Evolutionary conservation across 1,140 invertebrate genomes (phyloP), one percentile per base, ranked within the genome.

Genomic region (Megathymus violae): DNA sequence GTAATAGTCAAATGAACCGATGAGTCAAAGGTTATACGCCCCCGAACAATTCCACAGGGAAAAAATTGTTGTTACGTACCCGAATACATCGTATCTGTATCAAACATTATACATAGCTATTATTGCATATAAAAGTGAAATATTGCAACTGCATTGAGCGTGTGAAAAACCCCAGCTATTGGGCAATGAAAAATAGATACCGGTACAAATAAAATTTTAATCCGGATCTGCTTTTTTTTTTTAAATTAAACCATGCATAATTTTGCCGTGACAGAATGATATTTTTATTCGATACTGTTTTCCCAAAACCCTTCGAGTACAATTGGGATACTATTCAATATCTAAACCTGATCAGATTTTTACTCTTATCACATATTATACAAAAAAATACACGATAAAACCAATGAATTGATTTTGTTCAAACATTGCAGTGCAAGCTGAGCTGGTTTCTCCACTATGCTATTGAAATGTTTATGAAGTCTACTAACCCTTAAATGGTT

Each of bases 121-220:
- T 59, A 59, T 59, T 59, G 56, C 56, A 48, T 59, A 59, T 59
- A 59, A 48, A 44, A 59, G 56, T 59, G 56, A 59, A 59, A 59
- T 59, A 59, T 38, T 59, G 56, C 56, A 47, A 11, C 56, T 47
- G 56, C 56, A 59, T 59, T 59, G 56, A 59, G 43, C 56, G 31
- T 38, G 17, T 17, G 41, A 59, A 59, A 59, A 59, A 46, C 16
- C 16, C 31, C 56, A 59, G 56, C 47, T 59, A 59, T 59, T 59
- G 44, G 27, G 9, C 11, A 3, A 59, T 48, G 56, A 59, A 59
- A 59, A 59, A 59, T 59, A 48, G 31, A 48, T 60, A 47, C 56
- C 6, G 27, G 27, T 22, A 17, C n/a, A 34, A 36, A 44, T 59
- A 47, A 38, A 47, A 38, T 47, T 60, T 60, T 25, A 60, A 58